Percentiles rank a stretch among this genome's conserved stretches.
These are phyloP conservation scores for Brachyopa scutellaris DNA, from an alignment of 2,888 invertebrate genomes.

Conservation along the genomic window DNA sequence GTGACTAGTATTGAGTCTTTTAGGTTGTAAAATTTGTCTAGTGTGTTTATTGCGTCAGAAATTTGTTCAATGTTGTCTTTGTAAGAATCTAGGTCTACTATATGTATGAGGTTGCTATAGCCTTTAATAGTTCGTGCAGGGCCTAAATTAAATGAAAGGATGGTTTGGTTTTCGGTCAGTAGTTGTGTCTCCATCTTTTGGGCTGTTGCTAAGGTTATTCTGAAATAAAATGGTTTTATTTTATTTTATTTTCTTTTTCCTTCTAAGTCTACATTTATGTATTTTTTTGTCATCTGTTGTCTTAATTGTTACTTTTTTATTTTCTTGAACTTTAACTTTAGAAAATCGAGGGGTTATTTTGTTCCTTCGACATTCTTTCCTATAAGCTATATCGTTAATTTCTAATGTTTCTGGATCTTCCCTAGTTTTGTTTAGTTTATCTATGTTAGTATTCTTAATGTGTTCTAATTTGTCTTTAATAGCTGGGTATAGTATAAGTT, in stretches of 20 bases:
- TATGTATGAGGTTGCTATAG: not conserved
- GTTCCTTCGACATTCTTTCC: no score
- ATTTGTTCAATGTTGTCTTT: no score
- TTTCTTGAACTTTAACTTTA: no score
- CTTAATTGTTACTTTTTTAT: no score
- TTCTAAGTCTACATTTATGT: not conserved
- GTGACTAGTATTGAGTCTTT: slow-evolving; percentile 18
- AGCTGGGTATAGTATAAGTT: not conserved
- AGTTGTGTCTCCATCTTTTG: slow-evolving; percentile 1
- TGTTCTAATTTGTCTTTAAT: not conserved
- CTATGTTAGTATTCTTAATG: not conserved
- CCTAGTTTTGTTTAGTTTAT: slow-evolving; percentile 1
- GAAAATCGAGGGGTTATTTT: no score
- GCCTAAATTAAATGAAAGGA: slow-evolving; percentile 10
- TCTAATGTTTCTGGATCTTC: not conserved
- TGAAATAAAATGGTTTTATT: slow-evolving; percentile 1
- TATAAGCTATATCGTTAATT: not conserved
- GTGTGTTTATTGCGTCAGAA: no score
- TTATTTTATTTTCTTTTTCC: not conserved
- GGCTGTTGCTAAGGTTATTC: not conserved
- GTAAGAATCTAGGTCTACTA: no score
- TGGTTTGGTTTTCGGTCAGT: slow-evolving; percentile 8
- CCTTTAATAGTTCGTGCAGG: not conserved
- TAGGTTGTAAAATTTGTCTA: slow-evolving; percentile 26
- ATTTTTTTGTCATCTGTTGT: no score